A percentile compares a stretch with the other conserved stretches of the same genome.
phyloP scores from a whole-genome alignment of 2,797 vertebrate species.

The Sebastiscus tertius region DNA sequence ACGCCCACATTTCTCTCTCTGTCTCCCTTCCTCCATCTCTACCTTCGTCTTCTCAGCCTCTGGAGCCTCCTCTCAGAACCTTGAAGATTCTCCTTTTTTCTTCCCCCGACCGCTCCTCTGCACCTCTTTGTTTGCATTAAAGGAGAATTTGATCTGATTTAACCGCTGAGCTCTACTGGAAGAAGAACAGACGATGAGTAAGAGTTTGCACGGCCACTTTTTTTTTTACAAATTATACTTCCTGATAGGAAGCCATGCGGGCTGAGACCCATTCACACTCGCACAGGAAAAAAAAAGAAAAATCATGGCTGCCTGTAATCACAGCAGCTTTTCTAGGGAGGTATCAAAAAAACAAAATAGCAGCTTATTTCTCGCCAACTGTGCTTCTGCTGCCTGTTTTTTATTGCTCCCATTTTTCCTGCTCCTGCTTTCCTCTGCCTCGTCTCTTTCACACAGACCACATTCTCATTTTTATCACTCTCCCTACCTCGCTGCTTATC shows the following conservation, averaged over 20 bases:
- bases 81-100: conserved; percentile 1
- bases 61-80: conserved; percentile 37
- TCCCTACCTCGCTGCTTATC: conserved; percentile 22
- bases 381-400: conserved; percentile 15
- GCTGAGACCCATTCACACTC: conserved; percentile 4
- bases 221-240: conserved; percentile 12
- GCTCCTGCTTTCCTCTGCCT: conserved; percentile 5
- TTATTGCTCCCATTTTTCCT: conserved; percentile 14
- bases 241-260: neutral
- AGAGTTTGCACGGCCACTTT: conserved; percentile 18
- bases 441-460: conserved; percentile 18
- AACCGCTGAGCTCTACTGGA: conserved; percentile 43
- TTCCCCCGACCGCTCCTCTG: conserved; percentile 22
- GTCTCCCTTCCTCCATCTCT: conserved; percentile 35
- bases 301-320: conserved; percentile 32
- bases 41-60: conserved; percentile 22
- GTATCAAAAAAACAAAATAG: conserved; percentile 48
- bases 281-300: neutral
- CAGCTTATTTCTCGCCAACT: conserved; percentile 40
- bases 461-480: conserved; percentile 61
- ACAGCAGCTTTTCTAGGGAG: conserved; percentile 29
- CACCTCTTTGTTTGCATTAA: conserved; percentile 66
- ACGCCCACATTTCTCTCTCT: conserved; percentile 65
- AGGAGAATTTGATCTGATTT: conserved; percentile 65
- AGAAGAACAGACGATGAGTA: conserved; percentile 26